A percentile compares a stretch with the other conserved stretches of the same genome.
These are phyloP conservation scores for Aromia moschata DNA, from an alignment of 2,888 invertebrate genomes.

Conservation along the genomic window DNA sequence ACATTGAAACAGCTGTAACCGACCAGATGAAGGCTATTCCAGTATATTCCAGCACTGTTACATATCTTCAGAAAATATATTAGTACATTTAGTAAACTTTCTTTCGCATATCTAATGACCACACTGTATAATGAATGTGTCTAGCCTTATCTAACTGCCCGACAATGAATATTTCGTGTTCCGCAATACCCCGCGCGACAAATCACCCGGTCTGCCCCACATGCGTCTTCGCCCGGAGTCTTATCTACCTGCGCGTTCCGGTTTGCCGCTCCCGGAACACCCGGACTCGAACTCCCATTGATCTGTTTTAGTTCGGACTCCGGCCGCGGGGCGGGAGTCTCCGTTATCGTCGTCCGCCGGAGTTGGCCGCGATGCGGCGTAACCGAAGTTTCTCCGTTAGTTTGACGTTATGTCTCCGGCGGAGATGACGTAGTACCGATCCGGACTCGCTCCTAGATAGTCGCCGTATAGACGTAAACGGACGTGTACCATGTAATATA, in stretches of 20 bases:
- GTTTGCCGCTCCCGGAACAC: constrained; percentile 38
- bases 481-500: constrained; percentile 26
- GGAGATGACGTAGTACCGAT: constrained; percentile 51
- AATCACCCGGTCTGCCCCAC: constrained; percentile 19
- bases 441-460: constrained; percentile 44
- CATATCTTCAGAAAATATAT: no score
- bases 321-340: constrained; percentile 33
- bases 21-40: no score
- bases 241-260: constrained; percentile 20
- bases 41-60: no score
- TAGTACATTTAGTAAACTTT: no score
- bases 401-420: constrained; percentile 60
- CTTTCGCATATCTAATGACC: no score
- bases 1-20: no score
- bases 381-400: constrained; percentile 42
- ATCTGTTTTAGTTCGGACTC: constrained; percentile 48
- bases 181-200: constrained; percentile 28
- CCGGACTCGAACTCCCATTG: constrained; percentile 48
- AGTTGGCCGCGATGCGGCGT: constrained; percentile 17
- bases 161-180: no score
- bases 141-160: no score
- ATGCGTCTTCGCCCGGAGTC: constrained; percentile 33
- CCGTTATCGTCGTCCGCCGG: constrained; percentile 20
- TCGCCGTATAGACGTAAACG: constrained; percentile 43
- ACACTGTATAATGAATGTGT: no score